Evolutionary conservation across 2,888 invertebrate genomes (phyloP).

Genomic region (Cosmia pyralina): DNA sequence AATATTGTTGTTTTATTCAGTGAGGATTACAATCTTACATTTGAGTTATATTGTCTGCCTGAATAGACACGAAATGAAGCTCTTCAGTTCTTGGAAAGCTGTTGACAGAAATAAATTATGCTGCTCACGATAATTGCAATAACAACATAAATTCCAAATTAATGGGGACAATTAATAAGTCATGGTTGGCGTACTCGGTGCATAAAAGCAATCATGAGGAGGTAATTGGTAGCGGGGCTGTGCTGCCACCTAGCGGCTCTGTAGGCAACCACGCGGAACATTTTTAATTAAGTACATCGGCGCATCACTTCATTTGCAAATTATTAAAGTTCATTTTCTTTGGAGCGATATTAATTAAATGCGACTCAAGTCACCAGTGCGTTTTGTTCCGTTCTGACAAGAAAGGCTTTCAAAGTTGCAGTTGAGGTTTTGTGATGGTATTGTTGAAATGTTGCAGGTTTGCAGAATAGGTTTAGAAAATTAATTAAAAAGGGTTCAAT

Average conservation of each 20-base stretch:
- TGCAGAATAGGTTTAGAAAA: neutral
- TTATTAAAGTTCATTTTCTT: slow-evolving; percentile 70
- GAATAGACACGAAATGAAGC: slow-evolving; percentile 3
- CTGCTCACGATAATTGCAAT: slow-evolving; percentile 36
- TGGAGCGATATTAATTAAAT: slow-evolving; percentile 55
- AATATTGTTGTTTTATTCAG: slow-evolving; percentile 17
- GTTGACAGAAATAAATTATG: slow-evolving; percentile 19
- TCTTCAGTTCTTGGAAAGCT: neutral
- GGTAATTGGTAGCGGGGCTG: slow-evolving; percentile 67
- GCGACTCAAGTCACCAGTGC: slow-evolving; percentile 44
- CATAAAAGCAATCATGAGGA: slow-evolving; percentile 77
- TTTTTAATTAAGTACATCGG: slow-evolving; percentile 80
- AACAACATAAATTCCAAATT: slow-evolving; percentile 65
- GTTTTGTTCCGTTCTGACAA: slow-evolving; percentile 53
- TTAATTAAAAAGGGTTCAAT: neutral
- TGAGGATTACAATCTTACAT: neutral
- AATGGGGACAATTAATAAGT: slow-evolving; percentile 72
- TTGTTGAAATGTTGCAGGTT: slow-evolving; percentile 28
- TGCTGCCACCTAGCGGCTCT: slow-evolving; percentile 58
- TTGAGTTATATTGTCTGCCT: neutral
- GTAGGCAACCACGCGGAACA: slow-evolving; percentile 71
- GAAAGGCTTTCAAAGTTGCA: slow-evolving; percentile 46
- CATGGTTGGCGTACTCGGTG: slow-evolving; percentile 71
- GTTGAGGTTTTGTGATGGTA: slow-evolving; percentile 44
- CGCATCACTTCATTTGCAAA: slow-evolving; percentile 82